Evolutionary conservation across 2,888 invertebrate species (phyloP).

Genomic region (Drosophila flavopinicola): DNA sequence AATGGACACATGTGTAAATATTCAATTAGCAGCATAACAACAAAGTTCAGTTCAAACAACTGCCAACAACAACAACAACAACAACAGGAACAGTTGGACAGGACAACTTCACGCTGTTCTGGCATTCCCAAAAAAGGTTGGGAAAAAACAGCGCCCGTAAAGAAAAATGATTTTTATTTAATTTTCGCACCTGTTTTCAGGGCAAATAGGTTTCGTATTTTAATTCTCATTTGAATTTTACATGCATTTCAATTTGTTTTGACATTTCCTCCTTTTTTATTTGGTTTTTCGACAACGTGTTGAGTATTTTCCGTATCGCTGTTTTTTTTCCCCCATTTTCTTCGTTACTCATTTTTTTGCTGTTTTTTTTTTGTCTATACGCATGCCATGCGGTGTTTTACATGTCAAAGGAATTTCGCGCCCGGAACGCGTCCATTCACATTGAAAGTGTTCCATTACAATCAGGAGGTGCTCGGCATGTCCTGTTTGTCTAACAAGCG

Average conservation of each 20-base stretch:
- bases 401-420: slow-evolving; percentile 70
- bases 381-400: slow-evolving; percentile 55
- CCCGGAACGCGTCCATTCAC: slow-evolving; percentile 32
- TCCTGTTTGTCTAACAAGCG: slow-evolving; percentile 9
- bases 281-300: slow-evolving; percentile 31
- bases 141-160: not conserved
- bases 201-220: slow-evolving; percentile 60
- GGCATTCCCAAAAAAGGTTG: slow-evolving; percentile 12
- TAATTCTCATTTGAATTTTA: slow-evolving; percentile 64
- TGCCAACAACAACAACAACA: slow-evolving; percentile 18
- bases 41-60: slow-evolving; percentile 7
- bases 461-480: not conserved
- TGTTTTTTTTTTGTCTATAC: slow-evolving; percentile 22
- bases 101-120: slow-evolving; percentile 20
- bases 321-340: slow-evolving; percentile 11
- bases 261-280: no score
- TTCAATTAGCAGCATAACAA: slow-evolving; percentile 52
- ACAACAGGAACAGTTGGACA: slow-evolving; percentile 2
- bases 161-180: slow-evolving; percentile 63
- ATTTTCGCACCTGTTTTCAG: slow-evolving; percentile 66
- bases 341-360: slow-evolving; percentile 11
- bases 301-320: slow-evolving; percentile 23
- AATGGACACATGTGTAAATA: slow-evolving; percentile 41
- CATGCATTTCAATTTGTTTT: slow-evolving; percentile 71
- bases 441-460: slow-evolving; percentile 40